Base-by-base conservation (phyloP, 2,888 invertebrate species). In the Alcis repandata region DNA sequence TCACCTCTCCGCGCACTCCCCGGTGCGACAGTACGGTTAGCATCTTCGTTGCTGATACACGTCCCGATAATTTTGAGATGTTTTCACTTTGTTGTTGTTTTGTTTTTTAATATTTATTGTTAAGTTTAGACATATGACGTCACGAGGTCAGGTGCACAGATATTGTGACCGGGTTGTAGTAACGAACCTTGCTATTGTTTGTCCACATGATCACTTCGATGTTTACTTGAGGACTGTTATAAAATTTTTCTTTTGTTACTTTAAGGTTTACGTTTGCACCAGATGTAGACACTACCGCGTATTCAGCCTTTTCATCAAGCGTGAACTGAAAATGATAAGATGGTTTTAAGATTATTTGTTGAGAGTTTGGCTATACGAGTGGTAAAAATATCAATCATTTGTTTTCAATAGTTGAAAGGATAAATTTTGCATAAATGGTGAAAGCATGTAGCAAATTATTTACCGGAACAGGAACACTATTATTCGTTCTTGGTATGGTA, bases 301-400 rank as follows among this genome's bases (percentile, higher is more conserved):
- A 36, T 38, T 51, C 51, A 2, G 36, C 51, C 51, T 36, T 51
- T 51, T 51, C 51, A n/a, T 51, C 51, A 9, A 51, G 36, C 3
- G 19, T 51, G 20, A 51, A 51, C 51, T 51, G 51, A 33, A 33
- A 49, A 33, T 11, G 9, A 11, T 3, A 2, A 27, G 27, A 4
- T 27, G 27, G 27, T 27, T 27, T 6, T 19, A 43, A 9, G 7
- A 10, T 9, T 19, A 43, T 17, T 43, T 19, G 10, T 43, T 19
- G 6, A 27, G 27, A 13, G 8, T n/a, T n/a, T n/a, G n/a, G n/a
- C n/a, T n/a, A n/a, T n/a, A n/a, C n/a, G n/a, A n/a, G n/a, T n/a
- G n/a, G n/a, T n/a, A n/a, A n/a, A n/a, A n/a, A n/a, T n/a, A n/a
- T n/a, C n/a, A n/a, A n/a, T n/a, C n/a, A n/a, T n/a, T n/a, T n/a